These are phyloP conservation scores for Hapalemur alaotrensis DNA, from an alignment of 2,797 vertebrate genomes.

Conservation along the genomic window DNA sequence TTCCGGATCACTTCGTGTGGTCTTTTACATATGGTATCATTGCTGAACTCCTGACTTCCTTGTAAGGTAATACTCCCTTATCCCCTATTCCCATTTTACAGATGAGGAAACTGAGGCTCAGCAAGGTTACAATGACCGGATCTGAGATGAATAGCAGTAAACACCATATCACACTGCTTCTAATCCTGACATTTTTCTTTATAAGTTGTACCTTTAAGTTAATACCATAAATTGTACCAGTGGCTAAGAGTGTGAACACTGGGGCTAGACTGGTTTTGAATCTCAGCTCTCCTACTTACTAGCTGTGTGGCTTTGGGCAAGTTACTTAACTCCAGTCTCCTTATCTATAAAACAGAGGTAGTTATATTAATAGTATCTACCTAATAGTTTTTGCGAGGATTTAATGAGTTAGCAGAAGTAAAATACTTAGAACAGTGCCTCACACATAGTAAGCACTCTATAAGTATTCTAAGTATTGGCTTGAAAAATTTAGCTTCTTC, in stretches of 20 bases:
- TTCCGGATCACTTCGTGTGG: background rate
- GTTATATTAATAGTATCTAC: background rate
- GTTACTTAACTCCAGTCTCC: background rate
- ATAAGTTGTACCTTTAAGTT: background rate
- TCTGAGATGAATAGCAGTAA: slow-evolving; percentile 24
- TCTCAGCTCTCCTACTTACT: background rate
- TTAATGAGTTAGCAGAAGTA: slow-evolving; percentile 34
- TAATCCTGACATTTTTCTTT: background rate
- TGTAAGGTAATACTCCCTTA: background rate
- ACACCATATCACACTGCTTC: background rate
- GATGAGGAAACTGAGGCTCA: slow-evolving; percentile 33
- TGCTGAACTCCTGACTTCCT: background rate
- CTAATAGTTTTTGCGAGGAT: background rate
- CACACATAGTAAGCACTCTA: background rate
- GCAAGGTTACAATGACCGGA: slow-evolving; percentile 30
- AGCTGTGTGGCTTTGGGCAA: background rate
- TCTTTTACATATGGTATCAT: slow-evolving; percentile 21
- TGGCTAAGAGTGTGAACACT: background rate
- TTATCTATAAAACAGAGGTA: slow-evolving; percentile 20
- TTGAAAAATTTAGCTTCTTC: background rate
- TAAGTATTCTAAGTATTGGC: background rate
- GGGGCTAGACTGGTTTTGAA: slow-evolving; percentile 27
- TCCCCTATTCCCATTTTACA: slow-evolving; percentile 16
- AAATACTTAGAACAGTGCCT: slow-evolving; percentile 12
- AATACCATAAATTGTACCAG: background rate